Evolutionary conservation across 2,797 vertebrate genomes (phyloP).

Genomic region (Scolopax rusticola): DNA sequence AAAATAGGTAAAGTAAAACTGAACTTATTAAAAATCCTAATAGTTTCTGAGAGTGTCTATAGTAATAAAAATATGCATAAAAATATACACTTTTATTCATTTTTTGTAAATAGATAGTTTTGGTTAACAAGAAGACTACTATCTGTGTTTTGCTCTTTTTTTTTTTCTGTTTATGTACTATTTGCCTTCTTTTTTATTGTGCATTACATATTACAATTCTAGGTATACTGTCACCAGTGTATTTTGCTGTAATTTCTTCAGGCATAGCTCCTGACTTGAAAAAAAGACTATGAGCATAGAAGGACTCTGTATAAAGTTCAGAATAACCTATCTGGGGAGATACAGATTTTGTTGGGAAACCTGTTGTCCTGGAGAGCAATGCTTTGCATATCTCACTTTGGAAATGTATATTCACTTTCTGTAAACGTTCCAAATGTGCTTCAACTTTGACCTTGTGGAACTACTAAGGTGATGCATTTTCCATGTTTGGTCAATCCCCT

Average conservation of each 20-base stretch:
- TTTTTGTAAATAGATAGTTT: neutral
- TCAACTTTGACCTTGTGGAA: neutral
- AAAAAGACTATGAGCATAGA: neutral
- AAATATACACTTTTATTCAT: neutral
- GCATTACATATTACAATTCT: neutral
- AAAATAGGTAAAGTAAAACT: neutral
- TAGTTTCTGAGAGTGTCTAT: neutral
- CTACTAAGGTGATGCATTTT: neutral
- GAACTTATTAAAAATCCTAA: neutral
- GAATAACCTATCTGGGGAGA: neutral
- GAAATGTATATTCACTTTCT: neutral
- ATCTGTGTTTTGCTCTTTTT: neutral
- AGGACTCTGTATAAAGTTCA: neutral
- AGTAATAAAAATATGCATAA: neutral
- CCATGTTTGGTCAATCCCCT: neutral
- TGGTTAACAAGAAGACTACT: neutral
- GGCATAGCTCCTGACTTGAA: neutral
- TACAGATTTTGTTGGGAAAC: neutral
- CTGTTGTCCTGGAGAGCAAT: neutral
- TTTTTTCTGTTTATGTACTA: neutral
- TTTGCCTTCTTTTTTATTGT: neutral
- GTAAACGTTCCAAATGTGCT: neutral
- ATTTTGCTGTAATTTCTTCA: neutral
- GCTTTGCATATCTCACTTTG: neutral
- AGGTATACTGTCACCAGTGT: neutral